Percentiles rank a stretch among this genome's conserved stretches.
These are phyloP conservation scores for Danio choprae DNA, from an alignment of 2,797 vertebrate species.

Conservation along the genomic window DNA sequence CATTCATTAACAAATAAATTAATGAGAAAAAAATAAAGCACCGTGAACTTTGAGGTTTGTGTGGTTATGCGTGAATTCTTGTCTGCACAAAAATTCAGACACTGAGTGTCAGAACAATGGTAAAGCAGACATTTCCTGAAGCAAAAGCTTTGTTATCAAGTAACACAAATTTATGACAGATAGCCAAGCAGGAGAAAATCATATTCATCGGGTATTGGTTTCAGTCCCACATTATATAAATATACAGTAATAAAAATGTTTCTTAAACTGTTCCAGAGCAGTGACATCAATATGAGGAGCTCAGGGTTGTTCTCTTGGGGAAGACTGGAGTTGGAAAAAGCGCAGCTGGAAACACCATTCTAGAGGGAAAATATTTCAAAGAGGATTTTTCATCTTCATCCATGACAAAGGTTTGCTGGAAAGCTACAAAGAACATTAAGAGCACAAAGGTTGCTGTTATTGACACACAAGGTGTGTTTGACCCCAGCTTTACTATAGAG, in stretches of 20 bases:
- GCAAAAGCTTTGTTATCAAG: too few species aligned
- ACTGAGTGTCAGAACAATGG: too few species aligned
- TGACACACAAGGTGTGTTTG: slow-evolving; percentile 51
- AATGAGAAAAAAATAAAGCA: too few species aligned
- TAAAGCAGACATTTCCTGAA: too few species aligned
- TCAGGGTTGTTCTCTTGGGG: slow-evolving; percentile 38
- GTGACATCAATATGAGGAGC: slow-evolving; percentile 17
- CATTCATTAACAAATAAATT: too few species aligned
- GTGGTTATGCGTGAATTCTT: too few species aligned
- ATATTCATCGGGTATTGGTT: background rate
- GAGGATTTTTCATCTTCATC: slow-evolving; percentile 20
- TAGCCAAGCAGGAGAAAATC: background rate
- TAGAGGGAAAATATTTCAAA: slow-evolving; percentile 5
- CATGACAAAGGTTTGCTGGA: slow-evolving; percentile 18
- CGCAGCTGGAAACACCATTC: slow-evolving; percentile 44
- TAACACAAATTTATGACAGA: background rate
- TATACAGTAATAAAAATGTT: background rate
- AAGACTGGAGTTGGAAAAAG: slow-evolving; percentile 53
- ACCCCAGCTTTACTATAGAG: slow-evolving; percentile 13
- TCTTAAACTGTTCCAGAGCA: slow-evolving; percentile 8
- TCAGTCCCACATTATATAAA: background rate
- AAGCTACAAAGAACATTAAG: slow-evolving; percentile 16
- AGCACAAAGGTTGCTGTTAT: slow-evolving; percentile 31
- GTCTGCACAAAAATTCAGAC: too few species aligned
- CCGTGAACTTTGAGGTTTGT: too few species aligned